Conservation (phyloP, 2,113 vertebrate genomes). For the Pseudorasbora parva region DNA sequence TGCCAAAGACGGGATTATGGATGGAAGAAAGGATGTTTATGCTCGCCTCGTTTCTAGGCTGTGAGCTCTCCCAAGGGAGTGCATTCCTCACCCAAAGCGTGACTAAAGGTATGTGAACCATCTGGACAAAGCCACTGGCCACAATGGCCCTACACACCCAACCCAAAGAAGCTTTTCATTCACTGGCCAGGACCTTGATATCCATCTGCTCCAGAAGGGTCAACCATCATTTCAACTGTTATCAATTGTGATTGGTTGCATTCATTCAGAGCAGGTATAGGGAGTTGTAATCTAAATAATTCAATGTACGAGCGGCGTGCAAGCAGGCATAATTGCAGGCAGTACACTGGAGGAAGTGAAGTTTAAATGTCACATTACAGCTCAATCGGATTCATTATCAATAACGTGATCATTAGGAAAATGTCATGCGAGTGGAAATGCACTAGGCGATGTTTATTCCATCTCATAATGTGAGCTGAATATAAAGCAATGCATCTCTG, state of each 20-base stretch:
- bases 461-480: constrained; percentile 15
- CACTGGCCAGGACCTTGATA: constrained; percentile 58
- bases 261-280: constrained; percentile 35
- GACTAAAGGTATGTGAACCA: constrained; percentile 83
- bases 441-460: constrained; percentile 14
- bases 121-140: constrained; percentile 79
- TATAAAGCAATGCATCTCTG: constrained; percentile 2
- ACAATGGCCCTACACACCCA: constrained; percentile 76
- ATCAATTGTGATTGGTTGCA: constrained; percentile 19
- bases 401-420: constrained; percentile 40
- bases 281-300: not conserved
- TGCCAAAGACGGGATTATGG: constrained; percentile 60
- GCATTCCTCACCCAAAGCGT: constrained; percentile 78
- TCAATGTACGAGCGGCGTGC: not conserved
- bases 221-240: constrained; percentile 53
- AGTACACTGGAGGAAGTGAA: not conserved
- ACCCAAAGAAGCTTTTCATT: constrained; percentile 60
- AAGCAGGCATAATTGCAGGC: not conserved
- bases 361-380: constrained; percentile 42
- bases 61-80: constrained; percentile 75
- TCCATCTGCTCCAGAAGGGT: constrained; percentile 55
- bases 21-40: constrained; percentile 78
- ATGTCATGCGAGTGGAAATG: constrained; percentile 22
- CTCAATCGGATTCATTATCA: constrained; percentile 32
- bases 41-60: constrained; percentile 81